These are phyloP conservation scores for Girardinichthys multiradiatus DNA, from an alignment of 2,113 vertebrate genomes.

Conservation along the genomic window DNA sequence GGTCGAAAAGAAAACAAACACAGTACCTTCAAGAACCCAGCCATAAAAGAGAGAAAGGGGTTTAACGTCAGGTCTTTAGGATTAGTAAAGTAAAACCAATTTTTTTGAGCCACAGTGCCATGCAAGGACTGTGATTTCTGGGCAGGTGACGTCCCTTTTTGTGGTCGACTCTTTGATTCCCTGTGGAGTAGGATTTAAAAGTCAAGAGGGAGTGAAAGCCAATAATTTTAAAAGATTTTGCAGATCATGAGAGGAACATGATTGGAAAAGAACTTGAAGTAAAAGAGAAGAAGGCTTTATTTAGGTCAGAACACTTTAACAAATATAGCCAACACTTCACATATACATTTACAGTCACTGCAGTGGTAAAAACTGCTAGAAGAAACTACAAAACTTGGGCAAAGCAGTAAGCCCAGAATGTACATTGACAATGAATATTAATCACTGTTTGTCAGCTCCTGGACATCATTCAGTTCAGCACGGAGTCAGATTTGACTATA, in stretches of 20 bases:
- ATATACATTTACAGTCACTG: conserved; percentile 54
- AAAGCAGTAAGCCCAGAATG: conserved; percentile 52
- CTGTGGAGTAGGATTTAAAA: conserved; percentile 28
- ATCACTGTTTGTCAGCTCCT: conserved; percentile 33
- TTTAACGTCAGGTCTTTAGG: conserved; percentile 4
- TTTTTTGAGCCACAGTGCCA: conserved; percentile 20
- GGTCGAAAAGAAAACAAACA: conserved; percentile 3
- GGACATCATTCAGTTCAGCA: conserved; percentile 36
- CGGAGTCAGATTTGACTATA: conserved; percentile 50
- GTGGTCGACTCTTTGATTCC: conserved; percentile 52
- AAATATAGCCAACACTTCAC: conserved; percentile 56
- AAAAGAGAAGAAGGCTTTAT: conserved; percentile 70
- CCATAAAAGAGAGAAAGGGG: not conserved
- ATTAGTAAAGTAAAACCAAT: conserved; percentile 25
- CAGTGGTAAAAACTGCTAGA: conserved; percentile 42
- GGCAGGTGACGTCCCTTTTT: conserved; percentile 39
- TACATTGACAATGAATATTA: conserved; percentile 59
- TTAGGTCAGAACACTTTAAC: conserved; percentile 58
- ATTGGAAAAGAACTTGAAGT: conserved; percentile 45
- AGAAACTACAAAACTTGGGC: conserved; percentile 54
- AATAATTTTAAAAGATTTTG: not conserved
- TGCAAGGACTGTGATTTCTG: conserved; percentile 13
- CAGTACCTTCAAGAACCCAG: not conserved
- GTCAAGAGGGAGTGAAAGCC: conserved; percentile 5
- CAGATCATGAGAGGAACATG: conserved; percentile 26